Percentiles rank a stretch among this genome's conserved stretches.
phyloP scores from a whole-genome alignment of 2,888 invertebrate species.

The Cryptocheilus praepositus region DNA sequence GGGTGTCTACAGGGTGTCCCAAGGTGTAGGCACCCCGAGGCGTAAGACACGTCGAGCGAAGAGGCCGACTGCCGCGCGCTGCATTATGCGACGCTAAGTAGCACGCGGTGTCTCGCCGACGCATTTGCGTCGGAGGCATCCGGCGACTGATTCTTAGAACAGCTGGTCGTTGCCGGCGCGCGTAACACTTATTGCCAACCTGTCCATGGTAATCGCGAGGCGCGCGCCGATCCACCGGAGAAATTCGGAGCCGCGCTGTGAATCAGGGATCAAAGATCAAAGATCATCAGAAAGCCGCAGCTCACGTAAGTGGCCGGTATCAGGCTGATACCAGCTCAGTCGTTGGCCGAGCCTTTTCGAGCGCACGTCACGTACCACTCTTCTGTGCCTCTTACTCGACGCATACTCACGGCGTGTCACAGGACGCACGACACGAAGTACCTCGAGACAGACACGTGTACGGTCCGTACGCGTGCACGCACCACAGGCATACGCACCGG shows the following conservation, averaged over 20 bases:
- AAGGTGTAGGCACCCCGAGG: too few species aligned
- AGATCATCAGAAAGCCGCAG: conserved; percentile 38
- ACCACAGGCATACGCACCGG: neutral
- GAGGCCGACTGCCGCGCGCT: too few species aligned
- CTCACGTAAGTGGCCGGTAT: conserved; percentile 28
- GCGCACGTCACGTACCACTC: conserved; percentile 14
- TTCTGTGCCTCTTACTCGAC: neutral
- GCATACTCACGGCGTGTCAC: neutral
- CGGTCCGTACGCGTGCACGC: neutral
- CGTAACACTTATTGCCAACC: conserved; percentile 1
- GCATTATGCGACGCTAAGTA: too few species aligned
- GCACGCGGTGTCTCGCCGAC: too few species aligned
- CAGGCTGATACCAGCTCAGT: conserved; percentile 44
- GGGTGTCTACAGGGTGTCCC: too few species aligned
- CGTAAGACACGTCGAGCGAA: too few species aligned
- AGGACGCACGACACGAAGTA: neutral
- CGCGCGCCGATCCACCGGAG: conserved; percentile 6
- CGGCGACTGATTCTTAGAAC: too few species aligned
- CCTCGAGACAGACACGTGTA: neutral
- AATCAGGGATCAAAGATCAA: conserved; percentile 51
- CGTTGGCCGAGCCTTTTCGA: conserved; percentile 42
- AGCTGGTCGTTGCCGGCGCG: too few species aligned
- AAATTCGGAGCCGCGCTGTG: conserved; percentile 5
- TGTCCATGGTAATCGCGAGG: conserved; percentile 1
- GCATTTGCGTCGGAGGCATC: too few species aligned